Evolutionary conservation across 2,888 invertebrate genomes (phyloP).

Genomic region (Pogonocherus hispidulus): DNA sequence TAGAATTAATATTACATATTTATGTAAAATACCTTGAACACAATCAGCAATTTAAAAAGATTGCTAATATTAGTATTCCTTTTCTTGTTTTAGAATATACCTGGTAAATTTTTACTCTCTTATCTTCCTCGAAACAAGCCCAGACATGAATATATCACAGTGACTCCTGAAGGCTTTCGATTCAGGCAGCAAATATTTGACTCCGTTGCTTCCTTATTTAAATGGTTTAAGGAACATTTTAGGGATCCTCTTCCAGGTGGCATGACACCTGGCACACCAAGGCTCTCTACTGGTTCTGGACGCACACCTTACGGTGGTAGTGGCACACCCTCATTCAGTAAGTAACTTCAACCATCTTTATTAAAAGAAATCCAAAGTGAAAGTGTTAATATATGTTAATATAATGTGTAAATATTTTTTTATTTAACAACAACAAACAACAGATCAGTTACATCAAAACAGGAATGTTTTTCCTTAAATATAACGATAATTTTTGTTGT

Average conservation of each 20-base stretch:
- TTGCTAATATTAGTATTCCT: too few species aligned
- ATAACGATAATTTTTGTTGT: too few species aligned
- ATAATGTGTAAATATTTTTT: too few species aligned
- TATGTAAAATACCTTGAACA: too few species aligned
- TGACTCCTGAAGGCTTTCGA: constrained; percentile 92
- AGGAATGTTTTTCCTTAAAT: too few species aligned
- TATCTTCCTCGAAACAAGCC: constrained; percentile 90
- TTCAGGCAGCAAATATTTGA: constrained; percentile 92
- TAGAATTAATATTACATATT: too few species aligned
- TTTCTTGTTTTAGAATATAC: constrained; percentile 81
- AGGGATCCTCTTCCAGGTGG: constrained; percentile 86
- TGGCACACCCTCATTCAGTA: constrained; percentile 54
- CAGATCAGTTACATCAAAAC: too few species aligned
- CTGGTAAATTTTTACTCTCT: constrained; percentile 94
- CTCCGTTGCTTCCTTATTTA: constrained; percentile 82
- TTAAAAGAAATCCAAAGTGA: too few species aligned
- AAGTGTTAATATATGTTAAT: too few species aligned
- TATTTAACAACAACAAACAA: too few species aligned
- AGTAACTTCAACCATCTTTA: not conserved
- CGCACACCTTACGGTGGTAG: constrained; percentile 71
- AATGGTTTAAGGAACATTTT: constrained; percentile 99
- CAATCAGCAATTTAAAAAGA: too few species aligned
- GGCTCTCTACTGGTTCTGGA: constrained; percentile 71
- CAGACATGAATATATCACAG: constrained; percentile 92
- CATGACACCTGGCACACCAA: constrained; percentile 81